Base-by-base conservation (phyloP, 2,888 invertebrate species). In the Anthophora plumipes region DNA sequence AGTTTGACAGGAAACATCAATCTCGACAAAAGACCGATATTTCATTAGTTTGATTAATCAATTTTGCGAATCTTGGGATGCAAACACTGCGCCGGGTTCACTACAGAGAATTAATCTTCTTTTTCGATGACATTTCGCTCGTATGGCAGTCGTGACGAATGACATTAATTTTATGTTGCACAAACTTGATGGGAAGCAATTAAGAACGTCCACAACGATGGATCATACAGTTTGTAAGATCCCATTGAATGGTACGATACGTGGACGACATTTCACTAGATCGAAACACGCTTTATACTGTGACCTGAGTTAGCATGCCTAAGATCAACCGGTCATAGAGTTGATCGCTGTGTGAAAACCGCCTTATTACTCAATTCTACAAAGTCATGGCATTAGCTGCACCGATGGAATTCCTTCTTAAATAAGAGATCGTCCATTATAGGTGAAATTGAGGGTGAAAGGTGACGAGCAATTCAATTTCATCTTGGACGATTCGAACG, bases 401-500 rank as follows among this genome's bases (percentile, higher is more conserved):
- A 3, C 31, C 43, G 17, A 14, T 4, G 25, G 17, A 31, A 8
- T 9, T 4, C 25, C 17, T 0, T 17, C 25, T 17, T 31, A 17
- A 17, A 17, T 31, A 31, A 31, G 31, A 31, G 31, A 31, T 31
- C 31, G 4, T 31, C 31, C 31, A 31, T 31, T 31, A 31, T 31
- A 6, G 22, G 43, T 4, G 50, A 57, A 67, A 77, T 63, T 50
- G 50, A 17, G 61, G 31, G 14, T 11, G n/a, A 31, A 57, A n/a
- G 57, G 11, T n/a, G n/a, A 4, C 4, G 31, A 31, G 2, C 31
- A 31, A 31, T 31, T 31, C 31, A 4, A 31, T 31, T 4, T 31
- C 31, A 31, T 31, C 1, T 31, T 31, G 31, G 31, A 31, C 2
- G 4, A 31, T 31, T 31, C 31, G 31, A 31, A 4, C 4, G 4